phyloP scores from a whole-genome alignment of 1,140 invertebrate genomes.

The Drosophila melanica region DNA sequence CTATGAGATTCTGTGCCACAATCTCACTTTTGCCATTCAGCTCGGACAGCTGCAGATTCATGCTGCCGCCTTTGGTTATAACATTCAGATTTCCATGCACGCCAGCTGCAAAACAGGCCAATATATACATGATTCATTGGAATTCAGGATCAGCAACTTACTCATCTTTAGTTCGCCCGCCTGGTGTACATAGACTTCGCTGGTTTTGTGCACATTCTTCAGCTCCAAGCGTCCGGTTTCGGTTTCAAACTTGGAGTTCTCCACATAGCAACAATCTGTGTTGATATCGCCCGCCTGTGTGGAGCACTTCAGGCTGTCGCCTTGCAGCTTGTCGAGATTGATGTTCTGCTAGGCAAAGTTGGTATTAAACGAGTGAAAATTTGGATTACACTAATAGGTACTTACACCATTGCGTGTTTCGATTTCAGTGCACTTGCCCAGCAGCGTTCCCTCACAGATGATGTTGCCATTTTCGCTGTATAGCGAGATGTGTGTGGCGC shows the following conservation, averaged over 20 bases:
- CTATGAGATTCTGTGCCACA: conserved; percentile 46
- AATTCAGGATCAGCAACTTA: conserved; percentile 22
- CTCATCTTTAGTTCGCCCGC: conserved; percentile 74
- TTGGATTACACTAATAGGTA: background rate
- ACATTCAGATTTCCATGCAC: conserved; percentile 76
- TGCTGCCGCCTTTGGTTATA: conserved; percentile 63
- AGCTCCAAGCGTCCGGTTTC: conserved; percentile 61
- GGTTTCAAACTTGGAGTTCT: conserved; percentile 75
- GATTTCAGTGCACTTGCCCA: conserved; percentile 63
- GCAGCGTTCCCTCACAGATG: conserved; percentile 58
- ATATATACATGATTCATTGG: background rate
- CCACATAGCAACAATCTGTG: conserved; percentile 76
- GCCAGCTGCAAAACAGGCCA: conserved; percentile 50
- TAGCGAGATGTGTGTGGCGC: conserved; percentile 56
- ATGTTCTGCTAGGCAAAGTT: conserved; percentile 52
- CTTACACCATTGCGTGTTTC: conserved; percentile 67
- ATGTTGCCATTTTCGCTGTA: conserved; percentile 66
- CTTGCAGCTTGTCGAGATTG: conserved; percentile 71
- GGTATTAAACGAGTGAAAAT: background rate
- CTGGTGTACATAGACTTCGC: conserved; percentile 66
- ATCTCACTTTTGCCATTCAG: conserved; percentile 64
- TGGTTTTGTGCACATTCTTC: conserved; percentile 76
- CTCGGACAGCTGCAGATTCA: conserved; percentile 77
- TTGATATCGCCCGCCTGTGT: conserved; percentile 66
- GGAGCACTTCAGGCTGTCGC: conserved; percentile 61